Conservation (phyloP, 2,888 invertebrate genomes). For the Callimorpha dominula region DNA sequence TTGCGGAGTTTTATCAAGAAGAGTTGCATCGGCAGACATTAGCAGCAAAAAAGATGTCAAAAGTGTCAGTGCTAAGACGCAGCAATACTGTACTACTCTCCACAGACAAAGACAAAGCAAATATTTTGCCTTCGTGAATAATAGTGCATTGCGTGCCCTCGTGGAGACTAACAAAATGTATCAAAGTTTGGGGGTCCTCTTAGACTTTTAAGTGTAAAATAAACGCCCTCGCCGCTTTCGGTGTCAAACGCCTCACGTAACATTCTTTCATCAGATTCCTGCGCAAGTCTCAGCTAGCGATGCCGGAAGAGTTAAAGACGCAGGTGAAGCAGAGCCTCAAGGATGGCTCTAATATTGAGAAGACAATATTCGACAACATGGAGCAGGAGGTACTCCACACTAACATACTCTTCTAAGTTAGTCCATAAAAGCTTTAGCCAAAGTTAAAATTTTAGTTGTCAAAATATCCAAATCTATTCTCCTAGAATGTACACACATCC, state of each 20-base stretch:
- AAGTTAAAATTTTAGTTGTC: too few relatives aligned
- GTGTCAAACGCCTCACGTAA: not conserved
- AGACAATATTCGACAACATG: conserved; percentile 94
- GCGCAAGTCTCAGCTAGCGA: conserved; percentile 92
- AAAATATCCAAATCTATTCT: too few relatives aligned
- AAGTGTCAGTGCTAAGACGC: too few relatives aligned
- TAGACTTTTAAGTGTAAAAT: not conserved
- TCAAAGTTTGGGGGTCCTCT: not conserved
- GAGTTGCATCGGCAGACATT: too few relatives aligned
- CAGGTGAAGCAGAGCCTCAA: conserved; percentile 92
- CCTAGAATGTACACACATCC: too few relatives aligned
- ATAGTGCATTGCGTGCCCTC: too few relatives aligned
- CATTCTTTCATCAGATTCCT: conserved; percentile 87
- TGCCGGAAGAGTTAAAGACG: conserved; percentile 93
- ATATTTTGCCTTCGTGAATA: too few relatives aligned
- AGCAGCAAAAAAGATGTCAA: too few relatives aligned
- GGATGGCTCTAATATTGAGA: conserved; percentile 90
- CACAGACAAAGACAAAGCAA: too few relatives aligned
- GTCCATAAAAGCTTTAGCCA: not conserved
- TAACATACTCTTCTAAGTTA: not conserved
- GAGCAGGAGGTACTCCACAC: conserved; percentile 88
- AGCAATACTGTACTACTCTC: too few relatives aligned
- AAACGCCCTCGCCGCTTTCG: not conserved
- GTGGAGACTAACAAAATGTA: not conserved
- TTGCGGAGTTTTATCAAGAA: too few relatives aligned